phyloP scores from a whole-genome alignment of 2,113 vertebrate species.

The Oreochromis tanganicae region DNA sequence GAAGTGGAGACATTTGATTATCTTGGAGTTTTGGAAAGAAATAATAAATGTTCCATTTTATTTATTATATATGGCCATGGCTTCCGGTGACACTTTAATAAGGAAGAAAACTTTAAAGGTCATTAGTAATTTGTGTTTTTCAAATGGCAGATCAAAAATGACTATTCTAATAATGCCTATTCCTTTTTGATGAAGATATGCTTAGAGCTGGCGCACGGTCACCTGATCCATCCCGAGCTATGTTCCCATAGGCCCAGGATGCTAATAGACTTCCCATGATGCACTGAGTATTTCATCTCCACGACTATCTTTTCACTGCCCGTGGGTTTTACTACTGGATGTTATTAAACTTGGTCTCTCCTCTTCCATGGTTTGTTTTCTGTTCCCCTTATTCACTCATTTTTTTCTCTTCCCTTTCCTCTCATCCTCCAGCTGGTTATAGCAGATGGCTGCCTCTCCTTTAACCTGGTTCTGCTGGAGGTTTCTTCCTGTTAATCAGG shows the following conservation, averaged over 20 bases:
- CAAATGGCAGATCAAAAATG: neutral
- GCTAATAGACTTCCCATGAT: neutral
- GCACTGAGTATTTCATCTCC: neutral
- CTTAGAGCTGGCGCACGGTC: neutral
- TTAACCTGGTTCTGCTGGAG: neutral
- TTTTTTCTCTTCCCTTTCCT: neutral
- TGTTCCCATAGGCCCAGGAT: neutral
- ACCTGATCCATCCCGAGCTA: neutral
- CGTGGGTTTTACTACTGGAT: neutral
- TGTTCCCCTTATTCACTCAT: no score
- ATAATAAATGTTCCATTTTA: neutral
- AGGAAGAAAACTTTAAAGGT: neutral
- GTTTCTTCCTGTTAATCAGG: neutral
- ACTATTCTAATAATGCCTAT: neutral
- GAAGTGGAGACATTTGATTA: neutral
- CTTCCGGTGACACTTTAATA: neutral
- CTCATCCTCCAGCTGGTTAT: neutral
- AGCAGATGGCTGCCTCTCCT: neutral
- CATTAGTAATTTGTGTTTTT: neutral
- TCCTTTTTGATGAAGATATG: neutral
- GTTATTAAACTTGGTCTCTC: neutral
- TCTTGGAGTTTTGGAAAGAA: neutral
- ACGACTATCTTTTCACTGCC: neutral
- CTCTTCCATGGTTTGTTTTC: neutral
- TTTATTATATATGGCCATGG: neutral